Percentiles rank a stretch among this genome's conserved stretches.
Conservation (phyloP, 2,888 invertebrate genomes). For the Odontocolon sp. region DNA sequence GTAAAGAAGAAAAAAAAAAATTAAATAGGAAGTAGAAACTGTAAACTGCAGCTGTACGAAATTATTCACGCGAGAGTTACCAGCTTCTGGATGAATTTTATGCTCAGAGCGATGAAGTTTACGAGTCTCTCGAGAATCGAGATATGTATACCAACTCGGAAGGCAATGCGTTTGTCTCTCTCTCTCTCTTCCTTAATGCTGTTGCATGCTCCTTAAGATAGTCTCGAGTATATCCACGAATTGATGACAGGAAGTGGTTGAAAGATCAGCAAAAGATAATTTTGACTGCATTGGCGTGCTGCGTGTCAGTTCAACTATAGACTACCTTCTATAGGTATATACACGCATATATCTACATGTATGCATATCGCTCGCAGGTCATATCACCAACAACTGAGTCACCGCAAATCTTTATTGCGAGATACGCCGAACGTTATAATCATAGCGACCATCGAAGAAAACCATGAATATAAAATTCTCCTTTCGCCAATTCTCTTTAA, state of each 20-base stretch:
- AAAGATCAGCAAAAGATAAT: slow-evolving; percentile 20
- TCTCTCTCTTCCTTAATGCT: neutral
- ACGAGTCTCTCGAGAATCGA: slow-evolving; percentile 43
- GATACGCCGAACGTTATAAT: neutral
- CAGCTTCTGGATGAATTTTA: slow-evolving; percentile 50
- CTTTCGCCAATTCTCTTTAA: no score
- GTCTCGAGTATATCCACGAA: slow-evolving; percentile 38
- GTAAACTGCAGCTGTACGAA: slow-evolving; percentile 49
- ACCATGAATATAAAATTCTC: no score
- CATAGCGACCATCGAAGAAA: no score
- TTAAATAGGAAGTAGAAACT: slow-evolving; percentile 51
- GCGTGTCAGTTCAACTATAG: neutral
- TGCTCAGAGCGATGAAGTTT: slow-evolving; percentile 49
- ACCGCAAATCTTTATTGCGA: neutral
- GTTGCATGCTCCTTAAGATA: neutral
- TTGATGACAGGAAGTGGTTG: slow-evolving; percentile 36
- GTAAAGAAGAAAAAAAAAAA: slow-evolving; percentile 31
- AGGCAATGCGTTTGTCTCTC: neutral
- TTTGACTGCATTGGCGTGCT: neutral
- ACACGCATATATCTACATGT: no score
- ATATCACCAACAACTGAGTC: neutral
- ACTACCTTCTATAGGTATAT: no score
- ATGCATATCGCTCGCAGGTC: no score
- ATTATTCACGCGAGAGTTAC: slow-evolving; percentile 60
- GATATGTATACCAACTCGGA: slow-evolving; percentile 14